Percentiles rank a stretch among this genome's conserved stretches.
These are phyloP conservation scores for Amblyteles armatorius DNA, from an alignment of 2,888 invertebrate species.

Conservation along the genomic window DNA sequence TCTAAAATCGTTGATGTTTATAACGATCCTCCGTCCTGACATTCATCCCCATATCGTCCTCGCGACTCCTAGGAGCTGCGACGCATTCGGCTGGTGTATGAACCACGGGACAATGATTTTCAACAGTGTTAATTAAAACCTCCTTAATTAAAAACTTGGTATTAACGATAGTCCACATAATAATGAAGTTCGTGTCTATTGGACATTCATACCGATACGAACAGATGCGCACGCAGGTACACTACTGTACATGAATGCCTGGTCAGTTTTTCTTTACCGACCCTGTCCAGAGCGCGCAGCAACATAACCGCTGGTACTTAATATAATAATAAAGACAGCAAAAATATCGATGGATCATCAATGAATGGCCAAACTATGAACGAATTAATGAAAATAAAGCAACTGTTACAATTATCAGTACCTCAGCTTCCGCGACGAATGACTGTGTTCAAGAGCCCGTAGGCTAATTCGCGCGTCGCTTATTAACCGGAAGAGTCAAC, in stretches of 20 bases:
- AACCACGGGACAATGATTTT: background rate
- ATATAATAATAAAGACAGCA: background rate
- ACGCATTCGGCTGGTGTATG: background rate
- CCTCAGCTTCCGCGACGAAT: background rate
- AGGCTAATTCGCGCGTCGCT: constrained; percentile 19
- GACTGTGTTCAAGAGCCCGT: background rate
- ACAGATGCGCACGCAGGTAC: no score
- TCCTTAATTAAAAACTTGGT: background rate
- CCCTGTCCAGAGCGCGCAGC: no score
- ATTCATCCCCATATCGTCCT: background rate
- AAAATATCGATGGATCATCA: background rate
- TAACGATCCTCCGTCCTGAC: background rate
- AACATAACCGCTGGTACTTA: no score
- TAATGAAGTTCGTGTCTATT: no score
- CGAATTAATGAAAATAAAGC: background rate
- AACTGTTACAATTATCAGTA: background rate
- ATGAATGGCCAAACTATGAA: background rate
- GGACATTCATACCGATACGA: no score
- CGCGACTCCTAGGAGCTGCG: background rate
- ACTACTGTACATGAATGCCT: no score
- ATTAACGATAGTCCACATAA: background rate
- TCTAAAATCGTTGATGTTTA: constrained; percentile 29
- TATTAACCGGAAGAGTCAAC: constrained; percentile 43
- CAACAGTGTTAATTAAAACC: background rate
- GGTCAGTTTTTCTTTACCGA: no score